Evolutionary conservation across 2,113 vertebrate genomes (phyloP), one percentile per base, ranked within the genome.

Genomic region (Recurvirostra avosetta): DNA sequence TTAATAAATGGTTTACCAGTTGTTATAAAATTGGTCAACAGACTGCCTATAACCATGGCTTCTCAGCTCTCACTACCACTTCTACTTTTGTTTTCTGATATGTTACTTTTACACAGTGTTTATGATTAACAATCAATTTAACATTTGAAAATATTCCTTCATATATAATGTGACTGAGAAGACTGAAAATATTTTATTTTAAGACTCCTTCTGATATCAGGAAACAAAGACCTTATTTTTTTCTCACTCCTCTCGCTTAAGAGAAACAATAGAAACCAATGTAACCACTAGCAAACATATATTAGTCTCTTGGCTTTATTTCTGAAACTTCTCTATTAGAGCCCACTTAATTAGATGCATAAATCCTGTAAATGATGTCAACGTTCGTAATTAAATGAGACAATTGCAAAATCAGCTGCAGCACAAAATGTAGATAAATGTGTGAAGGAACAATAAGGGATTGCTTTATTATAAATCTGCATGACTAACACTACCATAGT

Each of bases 311-410:
- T 81, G 86, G 77, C 59, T 94, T 96, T 76, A 90, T 94, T 96
- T 96, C 87, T 88, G 53, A 92, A 94, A 75, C 50, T 85, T 80
- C 82, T 88, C 58, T 95, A 94, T 95, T 94, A 84, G 70, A 96
- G 16, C 27, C 66, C 47, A 90, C 67, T 96, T 88, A 97, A 97
- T 96, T 96, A 96, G 96, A 96, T 91, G 91, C 87, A 97, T 82
- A 96, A 93, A 76, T 96, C 80, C 78, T 96, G 79, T 94, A 96
- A 97, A 95, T 97, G 26, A 94, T 84, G 80, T 96, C 94, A 96
- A 83, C 95, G 94, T 95, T 97, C 93, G 45, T 96, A 95, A 95
- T 96, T 97, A 97, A 97, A 96, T 94, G 93, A 97, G 95, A 95
- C 94, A 92, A 96, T 96, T 95, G 92, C 77, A 92, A 94, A 92